phyloP scores from a whole-genome alignment of 2,797 vertebrate species.

The Pangasius sanitwongsei region DNA sequence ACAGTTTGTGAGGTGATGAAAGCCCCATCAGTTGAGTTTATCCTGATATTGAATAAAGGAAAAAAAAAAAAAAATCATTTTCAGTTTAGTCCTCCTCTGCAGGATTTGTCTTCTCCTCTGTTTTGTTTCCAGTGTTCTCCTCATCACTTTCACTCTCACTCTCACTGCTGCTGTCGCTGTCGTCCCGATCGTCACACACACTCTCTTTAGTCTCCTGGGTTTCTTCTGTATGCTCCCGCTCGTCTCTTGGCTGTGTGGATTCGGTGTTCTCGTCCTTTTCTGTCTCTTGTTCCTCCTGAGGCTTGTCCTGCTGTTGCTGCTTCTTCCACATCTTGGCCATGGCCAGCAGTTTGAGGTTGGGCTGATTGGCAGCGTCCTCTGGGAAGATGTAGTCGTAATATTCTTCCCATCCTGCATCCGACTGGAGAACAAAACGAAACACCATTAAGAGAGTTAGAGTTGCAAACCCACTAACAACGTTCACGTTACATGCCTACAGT shows the following conservation, averaged over 20 bases:
- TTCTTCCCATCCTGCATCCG: constrained; percentile 97
- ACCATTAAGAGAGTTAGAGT: not conserved
- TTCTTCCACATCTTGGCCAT: constrained; percentile 99
- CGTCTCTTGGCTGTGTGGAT: not conserved
- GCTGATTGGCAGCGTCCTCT: constrained; percentile 96
- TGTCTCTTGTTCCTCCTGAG: constrained; percentile 62
- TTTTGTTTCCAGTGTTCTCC: constrained; percentile 8
- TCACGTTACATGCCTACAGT: not conserved
- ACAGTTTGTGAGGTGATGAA: constrained; percentile 26
- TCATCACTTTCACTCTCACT: constrained; percentile 49
- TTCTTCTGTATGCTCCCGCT: not conserved
- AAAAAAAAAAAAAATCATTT: not conserved
- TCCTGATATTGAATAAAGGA: constrained; percentile 33
- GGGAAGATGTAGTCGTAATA: constrained; percentile 99
- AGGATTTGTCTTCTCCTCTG: constrained; percentile 39
- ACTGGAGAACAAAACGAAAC: constrained; percentile 70
- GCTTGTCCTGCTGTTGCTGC: constrained; percentile 78
- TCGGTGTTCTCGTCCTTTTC: constrained; percentile 8
- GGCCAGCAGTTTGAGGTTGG: constrained; percentile 95
- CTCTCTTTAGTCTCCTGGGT: constrained; percentile 32
- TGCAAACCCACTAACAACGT: not conserved
- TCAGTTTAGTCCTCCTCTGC: constrained; percentile 40
- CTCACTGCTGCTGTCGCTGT: constrained; percentile 29
- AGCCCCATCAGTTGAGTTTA: not conserved
- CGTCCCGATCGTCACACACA: constrained; percentile 61